Evolutionary conservation across 1,140 invertebrate genomes (phyloP), one percentile per base, ranked within the genome.

Genomic region (Apis florea): DNA sequence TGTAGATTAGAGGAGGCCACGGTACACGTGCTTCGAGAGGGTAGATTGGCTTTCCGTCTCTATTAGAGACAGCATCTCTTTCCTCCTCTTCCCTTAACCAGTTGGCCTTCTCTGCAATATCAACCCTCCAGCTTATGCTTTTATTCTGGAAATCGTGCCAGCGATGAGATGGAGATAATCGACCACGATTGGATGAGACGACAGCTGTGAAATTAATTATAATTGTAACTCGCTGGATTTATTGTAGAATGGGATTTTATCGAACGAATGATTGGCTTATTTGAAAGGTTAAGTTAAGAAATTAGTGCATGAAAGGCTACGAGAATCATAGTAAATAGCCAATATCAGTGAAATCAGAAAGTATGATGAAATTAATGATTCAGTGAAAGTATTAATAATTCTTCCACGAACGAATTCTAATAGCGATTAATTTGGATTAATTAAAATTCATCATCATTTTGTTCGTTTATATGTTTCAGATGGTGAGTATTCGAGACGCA

Each of bases 1-100:
- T 90, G 90, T 90, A 89, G 87, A 89, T 89, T 90, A 91, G 86
- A 90, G 83, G 5, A 81, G 86, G 80, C 85, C 80, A 84, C 79
- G 84, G 83, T 89, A 86, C 70, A 83, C 76, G 71, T 83, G 77
- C 80, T 83, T 84, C 63, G 63, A 59, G 53, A 78, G 79, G 75
- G 85, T 79, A 89, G 83, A 88, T 89, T 85, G 85, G 79, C 83
- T 89, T 84, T 89, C 87, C 81, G 82, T 89, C 85, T 88, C 82
- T 87, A 88, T 88, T 88, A 88, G 79, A 86, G 76, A 68, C 74
- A 63, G 63, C 70, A 69, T 84, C 80, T 73, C 76, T 68, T 67
- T 24, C 59, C 63, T 64, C 51, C 53, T 21, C 19, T 26, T 56
- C 15, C 31, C 31, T 40, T 40, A 40, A 40, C 5, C 4, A n/a